Base-by-base conservation (phyloP, 2,888 invertebrate genomes). In the Spodoptera picta region DNA sequence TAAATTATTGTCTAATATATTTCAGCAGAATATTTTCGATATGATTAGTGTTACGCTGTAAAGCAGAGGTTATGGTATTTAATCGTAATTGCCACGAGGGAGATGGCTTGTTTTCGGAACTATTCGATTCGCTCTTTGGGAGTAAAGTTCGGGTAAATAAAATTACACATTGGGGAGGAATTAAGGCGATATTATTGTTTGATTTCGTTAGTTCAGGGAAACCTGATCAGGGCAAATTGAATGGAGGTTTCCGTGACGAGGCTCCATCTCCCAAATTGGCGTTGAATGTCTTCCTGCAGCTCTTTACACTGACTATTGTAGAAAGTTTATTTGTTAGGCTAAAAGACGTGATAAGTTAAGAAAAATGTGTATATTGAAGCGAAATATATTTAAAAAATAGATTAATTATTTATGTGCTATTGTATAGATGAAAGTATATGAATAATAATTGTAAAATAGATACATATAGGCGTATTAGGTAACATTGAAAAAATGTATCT, bases 231-330 rank as follows among this genome's bases (percentile, higher is more conserved):
- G 63, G 52, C 53, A 68, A 70, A 79, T 81, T 60, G 56, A 75
- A 65, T 70, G 64, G 69, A 46, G 4, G 19, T 24, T 66, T 79
- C 49, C 63, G 54, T 27, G 50, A 66, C 53, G 50, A 67, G 58
- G 45, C 52, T 65, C 23, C 44, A 59, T 70, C 81, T 80, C 76
- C 64, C 72, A 62, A 64, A 70, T 85, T 87, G 92, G 92, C 81
- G 94, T 93, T 88, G 82, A 88, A 94, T 84, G 94, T 94, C 94
- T 94, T 94, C 94, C 94, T 92, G 92, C 94, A 94, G 94, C 94
- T 94, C 94, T 94, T 86, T 94, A 94, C 94, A 94, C 94, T 94
- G 94, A 93, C 92, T 94, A 91, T 87, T 89, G 91, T 93, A 94
- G 93, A 90, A 80, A 85, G 85, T 88, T 91, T 90, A 91, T 92